phyloP scores from a whole-genome alignment of 2,888 invertebrate genomes.

The Eurytoma adleriae region DNA sequence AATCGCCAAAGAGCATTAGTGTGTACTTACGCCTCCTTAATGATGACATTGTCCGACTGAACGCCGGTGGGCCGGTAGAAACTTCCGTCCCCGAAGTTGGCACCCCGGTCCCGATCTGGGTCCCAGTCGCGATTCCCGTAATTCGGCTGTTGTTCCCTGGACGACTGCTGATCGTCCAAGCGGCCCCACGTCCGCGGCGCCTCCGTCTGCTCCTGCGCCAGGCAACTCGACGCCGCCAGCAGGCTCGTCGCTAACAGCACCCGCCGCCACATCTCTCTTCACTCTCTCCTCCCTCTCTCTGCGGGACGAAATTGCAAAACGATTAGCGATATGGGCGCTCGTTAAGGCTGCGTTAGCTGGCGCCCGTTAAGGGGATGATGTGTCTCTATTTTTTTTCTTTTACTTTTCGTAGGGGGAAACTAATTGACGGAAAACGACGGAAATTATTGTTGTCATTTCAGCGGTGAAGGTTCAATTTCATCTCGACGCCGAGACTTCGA shows the following conservation, averaged over 20 bases:
- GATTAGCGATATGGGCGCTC: background rate
- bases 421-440: background rate
- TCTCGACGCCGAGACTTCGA: constrained; percentile 28
- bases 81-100: background rate
- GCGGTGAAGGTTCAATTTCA: background rate
- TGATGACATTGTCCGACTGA: constrained; percentile 44
- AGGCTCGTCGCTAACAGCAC: constrained; percentile 10
- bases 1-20: background rate
- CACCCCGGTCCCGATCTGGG: background rate
- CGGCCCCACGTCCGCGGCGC: constrained; percentile 31
- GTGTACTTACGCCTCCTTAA: constrained; percentile 54
- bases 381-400: background rate
- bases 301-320: too few species aligned
- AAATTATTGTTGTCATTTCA: too few species aligned
- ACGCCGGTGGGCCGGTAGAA: constrained; percentile 25
- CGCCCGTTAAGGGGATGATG: too few species aligned
- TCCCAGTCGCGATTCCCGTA: constrained; percentile 15
- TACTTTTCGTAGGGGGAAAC: background rate
- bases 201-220: constrained; percentile 42
- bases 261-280: constrained; percentile 40
- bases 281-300: background rate
- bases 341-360: constrained; percentile 26
- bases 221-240: constrained; percentile 20
- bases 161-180: constrained; percentile 8
- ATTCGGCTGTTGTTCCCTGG: background rate